Conservation (phyloP, 2,797 vertebrate species). For the Lithobates pipiens region DNA sequence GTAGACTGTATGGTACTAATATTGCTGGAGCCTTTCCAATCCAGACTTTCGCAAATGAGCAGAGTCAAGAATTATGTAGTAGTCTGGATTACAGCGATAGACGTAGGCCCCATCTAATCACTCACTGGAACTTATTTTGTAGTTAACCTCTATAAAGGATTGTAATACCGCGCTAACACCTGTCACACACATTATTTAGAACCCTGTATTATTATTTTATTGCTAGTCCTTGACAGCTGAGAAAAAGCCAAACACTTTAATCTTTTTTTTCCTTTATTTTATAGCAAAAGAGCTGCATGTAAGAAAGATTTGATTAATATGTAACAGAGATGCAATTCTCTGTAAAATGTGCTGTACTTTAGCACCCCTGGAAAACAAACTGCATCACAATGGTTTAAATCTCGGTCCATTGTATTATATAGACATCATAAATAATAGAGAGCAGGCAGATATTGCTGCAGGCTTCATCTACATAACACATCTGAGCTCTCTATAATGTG, state of each 20-base stretch:
- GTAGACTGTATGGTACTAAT: constrained; percentile 61
- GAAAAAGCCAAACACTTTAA: constrained; percentile 85
- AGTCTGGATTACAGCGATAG: constrained; percentile 76
- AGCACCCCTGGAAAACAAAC: constrained; percentile 82
- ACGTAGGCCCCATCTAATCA: constrained; percentile 78
- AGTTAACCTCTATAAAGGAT: constrained; percentile 87
- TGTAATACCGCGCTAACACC: constrained; percentile 76
- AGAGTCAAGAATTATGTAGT: constrained; percentile 75
- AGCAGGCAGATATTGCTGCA: constrained; percentile 84
- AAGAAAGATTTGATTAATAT: constrained; percentile 84
- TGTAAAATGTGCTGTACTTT: constrained; percentile 84
- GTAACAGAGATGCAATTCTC: constrained; percentile 84
- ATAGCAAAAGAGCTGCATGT: constrained; percentile 80
- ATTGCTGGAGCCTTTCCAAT: constrained; percentile 68
- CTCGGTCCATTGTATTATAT: constrained; percentile 87
- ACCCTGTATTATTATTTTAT: constrained; percentile 87
- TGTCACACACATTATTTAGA: constrained; percentile 86
- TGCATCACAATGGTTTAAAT: constrained; percentile 85
- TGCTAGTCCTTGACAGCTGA: constrained; percentile 84
- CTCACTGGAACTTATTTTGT: constrained; percentile 86
- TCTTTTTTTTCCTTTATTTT: constrained; percentile 84
- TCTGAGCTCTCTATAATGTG: constrained; percentile 85
- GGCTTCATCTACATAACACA: constrained; percentile 87
- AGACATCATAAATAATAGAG: constrained; percentile 87
- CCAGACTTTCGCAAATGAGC: constrained; percentile 76